A percentile compares a stretch with the other conserved stretches of the same genome.
phyloP scores from a whole-genome alignment of 1,140 invertebrate genomes.

The Holcopasites calliopsidis region DNA sequence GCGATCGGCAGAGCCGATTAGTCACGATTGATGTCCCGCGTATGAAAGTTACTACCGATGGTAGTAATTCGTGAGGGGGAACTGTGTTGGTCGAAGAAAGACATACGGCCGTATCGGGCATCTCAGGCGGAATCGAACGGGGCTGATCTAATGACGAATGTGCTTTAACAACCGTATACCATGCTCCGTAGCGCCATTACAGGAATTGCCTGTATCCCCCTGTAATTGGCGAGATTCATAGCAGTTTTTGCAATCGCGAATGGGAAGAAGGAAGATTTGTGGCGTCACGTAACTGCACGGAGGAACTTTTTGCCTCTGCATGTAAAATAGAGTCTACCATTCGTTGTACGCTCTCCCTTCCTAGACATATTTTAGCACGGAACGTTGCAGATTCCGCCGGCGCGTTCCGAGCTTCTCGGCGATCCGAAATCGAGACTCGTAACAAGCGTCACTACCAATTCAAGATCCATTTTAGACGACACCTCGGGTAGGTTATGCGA shows the following conservation, averaged over 20 bases:
- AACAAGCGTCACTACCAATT: too few relatives aligned
- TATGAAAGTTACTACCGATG: not conserved
- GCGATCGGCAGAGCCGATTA: too few relatives aligned
- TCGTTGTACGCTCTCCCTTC: not conserved
- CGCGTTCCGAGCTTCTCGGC: too few relatives aligned
- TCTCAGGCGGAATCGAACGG: conserved; percentile 17
- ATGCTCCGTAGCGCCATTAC: conserved; percentile 6
- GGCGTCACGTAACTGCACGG: not conserved
- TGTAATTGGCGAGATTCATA: not conserved
- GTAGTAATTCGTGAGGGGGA: conserved; percentile 49
- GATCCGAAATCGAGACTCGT: too few relatives aligned
- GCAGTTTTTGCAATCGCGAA: not conserved
- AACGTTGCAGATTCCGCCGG: not conserved
- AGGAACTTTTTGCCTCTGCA: not conserved
- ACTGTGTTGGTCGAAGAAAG: conserved; percentile 60
- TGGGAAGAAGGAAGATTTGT: not conserved
- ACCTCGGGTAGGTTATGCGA: conserved; percentile 40
- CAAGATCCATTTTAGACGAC: conserved; percentile 38
- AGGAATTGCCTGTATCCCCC: conserved; percentile 10
- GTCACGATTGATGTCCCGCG: too few relatives aligned
- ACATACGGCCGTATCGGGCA: conserved; percentile 50
- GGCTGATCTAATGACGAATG: conserved; percentile 53
- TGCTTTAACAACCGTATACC: conserved; percentile 24
- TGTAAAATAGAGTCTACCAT: too few relatives aligned
- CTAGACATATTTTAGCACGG: not conserved